Conservation (phyloP, 2,888 invertebrate genomes). For the Spilarctia lutea region DNA sequence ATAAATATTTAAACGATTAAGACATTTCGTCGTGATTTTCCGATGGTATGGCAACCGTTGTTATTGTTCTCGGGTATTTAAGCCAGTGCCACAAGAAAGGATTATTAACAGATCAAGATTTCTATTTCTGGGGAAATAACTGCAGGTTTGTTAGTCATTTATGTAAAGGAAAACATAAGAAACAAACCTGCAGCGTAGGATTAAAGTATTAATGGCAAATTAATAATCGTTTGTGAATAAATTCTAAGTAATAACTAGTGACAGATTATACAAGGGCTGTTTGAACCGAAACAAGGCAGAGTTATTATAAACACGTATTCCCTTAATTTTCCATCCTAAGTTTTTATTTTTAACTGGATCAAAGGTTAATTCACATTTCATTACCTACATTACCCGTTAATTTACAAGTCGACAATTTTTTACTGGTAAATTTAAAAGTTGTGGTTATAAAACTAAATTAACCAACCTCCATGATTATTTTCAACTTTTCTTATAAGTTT, state of each 20-base stretch:
- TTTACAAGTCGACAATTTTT: too few relatives aligned
- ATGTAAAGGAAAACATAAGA: not conserved
- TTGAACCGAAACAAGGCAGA: too few relatives aligned
- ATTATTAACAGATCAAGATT: conserved; percentile 25
- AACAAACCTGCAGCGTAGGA: not conserved
- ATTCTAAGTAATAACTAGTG: not conserved
- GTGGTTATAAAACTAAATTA: not conserved
- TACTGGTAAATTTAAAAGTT: not conserved
- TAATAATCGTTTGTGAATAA: not conserved
- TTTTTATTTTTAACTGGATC: too few relatives aligned
- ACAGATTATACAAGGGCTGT: not conserved
- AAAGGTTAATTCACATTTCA: too few relatives aligned
- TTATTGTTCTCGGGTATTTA: conserved; percentile 43
- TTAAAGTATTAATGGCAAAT: not conserved
- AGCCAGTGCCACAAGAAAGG: conserved; percentile 34
- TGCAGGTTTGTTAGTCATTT: not conserved
- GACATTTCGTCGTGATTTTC: conserved; percentile 36
- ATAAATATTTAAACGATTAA: conserved; percentile 1
- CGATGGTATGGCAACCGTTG: conserved; percentile 30
- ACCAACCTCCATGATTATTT: not conserved
- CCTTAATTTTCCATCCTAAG: too few relatives aligned
- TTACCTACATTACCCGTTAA: too few relatives aligned
- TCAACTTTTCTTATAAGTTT: not conserved
- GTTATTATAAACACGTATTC: too few relatives aligned
- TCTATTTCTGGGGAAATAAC: conserved; percentile 3